Base-by-base conservation (phyloP, 2,888 invertebrate species). In the Chydorus sphaericus region DNA sequence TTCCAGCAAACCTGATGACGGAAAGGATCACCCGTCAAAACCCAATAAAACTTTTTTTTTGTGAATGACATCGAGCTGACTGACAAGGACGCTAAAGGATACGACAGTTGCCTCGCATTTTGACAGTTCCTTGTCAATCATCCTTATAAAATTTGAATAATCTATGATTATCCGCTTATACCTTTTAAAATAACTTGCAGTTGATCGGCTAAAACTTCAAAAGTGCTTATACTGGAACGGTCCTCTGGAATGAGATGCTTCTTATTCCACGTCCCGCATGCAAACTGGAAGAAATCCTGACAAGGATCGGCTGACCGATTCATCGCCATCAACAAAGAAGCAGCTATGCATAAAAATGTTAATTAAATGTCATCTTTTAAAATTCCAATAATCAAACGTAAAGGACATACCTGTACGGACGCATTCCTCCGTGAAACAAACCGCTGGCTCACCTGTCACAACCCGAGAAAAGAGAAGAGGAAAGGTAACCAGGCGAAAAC, bases 241-340 rank as follows among this genome's bases (percentile, higher is more conserved):
- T 89, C 89, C 65, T 87, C 87, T 0, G 89, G 89, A 64, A 90
- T 89, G 55, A 85, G 77, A 71, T 89, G 86, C 60, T 81, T 77
- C 65, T 82, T 83, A 69, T 89, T 88, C 88, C 89, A 90, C 18
- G 83, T 81, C 14, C 89, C 89, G 65, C 89, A 89, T 11, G 89
- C 88, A 68, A 80, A 90, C 69, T 84, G 81, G 70, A 86, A 89
- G 72, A 89, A 89, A 67, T 89, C 83, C 36, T 77, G 78, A 69
- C 89, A 90, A 0, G 89, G 89, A 66, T 85, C 81, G 0, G 81
- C 79, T 1, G 75, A 72, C 49, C 76, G 75, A 66, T 89, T 85
- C 85, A 89, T 88, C 11, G 85, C 85, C 26, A 81, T 78, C 62
- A 89, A 71, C 59, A 90, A 71, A 26, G 85, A 83, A 8, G 87